Evolutionary conservation across 2,113 vertebrate species (phyloP).

Genomic region (Struthidea cinerea): DNA sequence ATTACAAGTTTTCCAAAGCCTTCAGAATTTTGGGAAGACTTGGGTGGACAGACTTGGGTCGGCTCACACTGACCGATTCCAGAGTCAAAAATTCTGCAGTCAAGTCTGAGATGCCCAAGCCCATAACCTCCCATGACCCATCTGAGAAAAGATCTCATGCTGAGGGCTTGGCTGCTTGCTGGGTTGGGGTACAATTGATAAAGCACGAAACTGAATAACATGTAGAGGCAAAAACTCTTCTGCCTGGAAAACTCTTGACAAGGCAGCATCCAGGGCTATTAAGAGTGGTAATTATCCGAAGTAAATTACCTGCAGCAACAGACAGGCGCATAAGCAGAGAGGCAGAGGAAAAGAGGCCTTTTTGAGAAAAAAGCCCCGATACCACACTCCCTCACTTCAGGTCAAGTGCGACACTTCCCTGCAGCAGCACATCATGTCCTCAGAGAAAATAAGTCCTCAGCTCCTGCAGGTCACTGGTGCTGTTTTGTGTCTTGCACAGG

Average conservation of each 20-base stretch:
- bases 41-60: not conserved
- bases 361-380: not conserved
- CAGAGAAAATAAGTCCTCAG: conserved; percentile 6
- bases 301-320: not conserved
- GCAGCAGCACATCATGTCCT: not conserved
- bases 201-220: not conserved
- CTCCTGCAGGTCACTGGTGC: not conserved
- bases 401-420: conserved; percentile 11
- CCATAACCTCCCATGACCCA: not conserved
- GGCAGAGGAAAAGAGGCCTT: not conserved
- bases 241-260: not conserved
- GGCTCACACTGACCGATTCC: not conserved
- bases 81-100: not conserved
- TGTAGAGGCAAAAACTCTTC: not conserved
- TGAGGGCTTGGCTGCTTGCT: not conserved
- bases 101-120: not conserved
- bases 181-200: not conserved
- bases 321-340: not conserved
- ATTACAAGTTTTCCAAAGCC: not conserved
- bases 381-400: not conserved
- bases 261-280: not conserved
- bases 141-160: not conserved
- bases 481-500: not conserved
- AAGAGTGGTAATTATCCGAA: not conserved
- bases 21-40: not conserved